phyloP scores from a whole-genome alignment of 2,888 invertebrate species.

The Chydorus sphaericus region DNA sequence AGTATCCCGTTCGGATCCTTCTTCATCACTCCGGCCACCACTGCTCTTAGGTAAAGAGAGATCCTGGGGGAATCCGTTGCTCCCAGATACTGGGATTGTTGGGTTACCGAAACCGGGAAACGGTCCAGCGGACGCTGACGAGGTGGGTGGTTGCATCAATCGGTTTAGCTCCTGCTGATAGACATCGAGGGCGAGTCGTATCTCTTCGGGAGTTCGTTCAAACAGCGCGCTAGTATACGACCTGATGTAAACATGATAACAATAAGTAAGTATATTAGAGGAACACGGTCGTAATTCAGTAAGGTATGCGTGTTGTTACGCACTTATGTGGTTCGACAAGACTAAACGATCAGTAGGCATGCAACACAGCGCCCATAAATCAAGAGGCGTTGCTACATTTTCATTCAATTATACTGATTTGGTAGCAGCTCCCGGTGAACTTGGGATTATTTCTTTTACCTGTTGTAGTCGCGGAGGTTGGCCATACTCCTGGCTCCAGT shows the following conservation, averaged over 20 bases:
- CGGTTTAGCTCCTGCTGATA: conserved; percentile 88
- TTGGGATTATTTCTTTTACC: conserved; percentile 3
- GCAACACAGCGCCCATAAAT: no score
- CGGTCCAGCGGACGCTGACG: conserved; percentile 17
- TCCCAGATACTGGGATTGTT: background rate
- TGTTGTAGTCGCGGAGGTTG: conserved; percentile 10
- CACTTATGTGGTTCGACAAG: background rate
- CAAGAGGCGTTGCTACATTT: conserved; percentile 10
- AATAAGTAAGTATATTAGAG: background rate
- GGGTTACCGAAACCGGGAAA: background rate
- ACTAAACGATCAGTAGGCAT: background rate
- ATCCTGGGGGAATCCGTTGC: conserved; percentile 57
- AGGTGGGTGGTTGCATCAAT: conserved; percentile 43
- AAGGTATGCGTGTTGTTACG: background rate
- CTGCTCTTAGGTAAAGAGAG: conserved; percentile 68
- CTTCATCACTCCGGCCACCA: conserved; percentile 51
- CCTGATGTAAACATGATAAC: background rate
- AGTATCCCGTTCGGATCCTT: conserved; percentile 51
- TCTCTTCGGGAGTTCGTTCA: conserved; percentile 57
- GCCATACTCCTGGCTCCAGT: conserved; percentile 3
- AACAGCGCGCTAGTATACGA: conserved; percentile 5
- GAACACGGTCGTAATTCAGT: background rate
- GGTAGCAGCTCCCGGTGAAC: background rate
- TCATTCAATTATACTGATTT: conserved; percentile 7
- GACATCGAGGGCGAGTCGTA: conserved; percentile 74